phyloP scores from a whole-genome alignment of 2,113 vertebrate genomes.

The Limnothrissa miodon region DNA sequence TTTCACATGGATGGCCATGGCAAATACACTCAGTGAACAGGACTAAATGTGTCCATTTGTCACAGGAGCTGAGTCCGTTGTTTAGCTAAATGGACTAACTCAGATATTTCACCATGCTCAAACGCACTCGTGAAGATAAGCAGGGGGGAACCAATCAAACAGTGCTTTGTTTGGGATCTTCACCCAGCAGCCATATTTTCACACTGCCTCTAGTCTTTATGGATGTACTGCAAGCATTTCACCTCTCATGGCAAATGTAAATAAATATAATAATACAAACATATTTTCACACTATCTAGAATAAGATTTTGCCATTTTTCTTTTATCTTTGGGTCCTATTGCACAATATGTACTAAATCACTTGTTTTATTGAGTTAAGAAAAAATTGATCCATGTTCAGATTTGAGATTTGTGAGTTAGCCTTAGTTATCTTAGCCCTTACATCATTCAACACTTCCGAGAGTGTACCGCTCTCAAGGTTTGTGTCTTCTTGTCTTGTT shows the following conservation, averaged over 20 bases:
- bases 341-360: not conserved
- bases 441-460: not conserved
- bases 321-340: not conserved
- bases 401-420: not conserved
- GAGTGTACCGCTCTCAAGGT: not conserved
- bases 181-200: not conserved
- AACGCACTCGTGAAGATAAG: not conserved
- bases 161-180: not conserved
- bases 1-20: slow-evolving; percentile 60
- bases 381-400: not conserved
- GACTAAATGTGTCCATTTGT: slow-evolving; percentile 2
- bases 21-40: slow-evolving; percentile 19
- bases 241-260: too few relatives aligned
- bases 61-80: slow-evolving; percentile 2
- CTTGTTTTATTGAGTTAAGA: not conserved
- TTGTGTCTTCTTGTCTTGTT: not conserved
- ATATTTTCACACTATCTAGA: not conserved
- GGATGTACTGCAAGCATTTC: too few relatives aligned
- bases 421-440: not conserved
- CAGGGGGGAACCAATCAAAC: not conserved
- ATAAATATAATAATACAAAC: too few relatives aligned
- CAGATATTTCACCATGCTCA: slow-evolving; percentile 4
- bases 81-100: not conserved
- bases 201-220: too few relatives aligned
- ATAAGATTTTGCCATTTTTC: not conserved